Base-by-base conservation (phyloP, 2,113 vertebrate genomes). In the Hippocampus barbouri region DNA sequence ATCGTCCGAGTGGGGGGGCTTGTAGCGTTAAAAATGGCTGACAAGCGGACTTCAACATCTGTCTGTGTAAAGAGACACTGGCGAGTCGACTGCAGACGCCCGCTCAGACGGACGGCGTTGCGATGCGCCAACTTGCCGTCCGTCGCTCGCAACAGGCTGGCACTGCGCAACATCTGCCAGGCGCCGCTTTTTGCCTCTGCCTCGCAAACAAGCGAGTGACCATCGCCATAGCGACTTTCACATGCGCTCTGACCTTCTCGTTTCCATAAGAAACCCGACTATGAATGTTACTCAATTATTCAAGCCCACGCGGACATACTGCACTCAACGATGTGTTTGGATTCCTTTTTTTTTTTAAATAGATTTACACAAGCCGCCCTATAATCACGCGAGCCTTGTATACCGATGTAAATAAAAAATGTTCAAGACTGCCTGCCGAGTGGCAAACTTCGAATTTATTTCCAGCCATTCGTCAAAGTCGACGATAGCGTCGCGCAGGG, bases 1-100 rank as follows among this genome's bases (percentile, higher is more conserved):
- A 86, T 87, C 84, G 81, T 76, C 45, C 21, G 16, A 54, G 78
- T 2, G 27, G 27, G 27, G 78, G 81, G 84, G 83, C 76, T 84
- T 83, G 73, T 70, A 1, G 1, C 73, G 53, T 67, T 78, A 68
- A 27, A 45, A 15, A 23, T 47, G 41, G 14, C 2, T 41, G 61
- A 43, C n/a, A 23, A 45, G 40, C n/a, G 41, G 20, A 43, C 57
- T 60, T 60, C 16, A 49, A 61, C 59, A 38, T 61, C 59, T 61
- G 27, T 18, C 27, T 34, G 59, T 27, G 5, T 25, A 60, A 43
- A 11, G 10, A 43, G 10, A 43, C 34, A 4, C 30, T 34, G 75
- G 75, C 45, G 73, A 15, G 66, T 66, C 75, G 85, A 85, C 77
- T 77, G 71, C 73, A 71, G 81, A 85, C 89, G 86, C 89, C 85